Evolutionary conservation across 2,888 invertebrate species (phyloP), one percentile per base, ranked within the genome.

Genomic region (Trichopoda pennipes): DNA sequence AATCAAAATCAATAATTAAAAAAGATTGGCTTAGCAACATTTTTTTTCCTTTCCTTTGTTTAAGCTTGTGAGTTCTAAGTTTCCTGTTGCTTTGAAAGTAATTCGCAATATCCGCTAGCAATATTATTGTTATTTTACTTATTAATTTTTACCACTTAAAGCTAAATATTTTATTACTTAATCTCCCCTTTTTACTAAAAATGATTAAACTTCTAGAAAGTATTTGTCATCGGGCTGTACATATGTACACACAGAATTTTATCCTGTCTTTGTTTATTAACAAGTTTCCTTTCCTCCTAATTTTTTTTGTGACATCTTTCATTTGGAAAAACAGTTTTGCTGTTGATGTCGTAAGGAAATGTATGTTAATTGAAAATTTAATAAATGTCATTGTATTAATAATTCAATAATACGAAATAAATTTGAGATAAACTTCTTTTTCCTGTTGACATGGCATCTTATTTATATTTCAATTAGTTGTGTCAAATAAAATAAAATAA

Each of bases 321-420:
- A 53, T 51, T 72, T 28, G 35, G 42, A 35, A 42, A 49, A 58
- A 66, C 51, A 42, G 66, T 56, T 63, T 28, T 38, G 47, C 55
- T 60, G 74, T 75, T 56, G 66, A 23, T 60, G 51, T 70, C 84
- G 63, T 69, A 58, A 61, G 83, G 85, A 85, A 81, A 83, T 85
- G 83, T 64, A 58, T 72, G 78, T 80, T 84, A 85, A 85, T 85
- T 85, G 85, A 83, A 85, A 85, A 80, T 85, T 85, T 85, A 85
- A 85, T 85, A 85, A 85, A 85, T 84, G 85, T 82, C 85, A 85
- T 81, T 82, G 79, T 78, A 83, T 85, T 83, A 83, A 85, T 84
- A 85, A 84, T 79, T 73, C 73, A 68, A 68, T 70, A 76, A 60
- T 38, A 61, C 35, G 21, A 69, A 75, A 64, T 70, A 56, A 64